Conservation (phyloP, 2,113 vertebrate genomes). For the Salvelinus fontinalis region DNA sequence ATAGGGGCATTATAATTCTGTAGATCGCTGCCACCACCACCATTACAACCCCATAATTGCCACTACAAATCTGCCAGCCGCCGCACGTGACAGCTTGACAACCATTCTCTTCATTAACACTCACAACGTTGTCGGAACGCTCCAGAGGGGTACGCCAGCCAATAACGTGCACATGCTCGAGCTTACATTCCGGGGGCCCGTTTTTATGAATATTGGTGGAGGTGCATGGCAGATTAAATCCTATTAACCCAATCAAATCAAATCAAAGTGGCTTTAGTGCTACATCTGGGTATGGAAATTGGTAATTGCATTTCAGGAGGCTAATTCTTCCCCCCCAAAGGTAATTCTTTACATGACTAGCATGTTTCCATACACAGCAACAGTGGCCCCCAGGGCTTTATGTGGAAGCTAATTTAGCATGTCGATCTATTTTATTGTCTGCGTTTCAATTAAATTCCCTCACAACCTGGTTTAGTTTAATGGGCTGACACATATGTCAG, state of each 20-base stretch:
- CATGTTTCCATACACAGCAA: slow-evolving; percentile 39
- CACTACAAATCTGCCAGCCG: neutral
- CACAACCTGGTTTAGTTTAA: slow-evolving; percentile 56
- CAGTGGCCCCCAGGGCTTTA: slow-evolving; percentile 29
- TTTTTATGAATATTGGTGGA: slow-evolving; percentile 46
- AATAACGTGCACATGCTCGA: slow-evolving; percentile 34
- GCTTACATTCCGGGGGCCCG: slow-evolving; percentile 13
- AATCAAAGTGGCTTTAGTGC: slow-evolving; percentile 50
- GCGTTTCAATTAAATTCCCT: slow-evolving; percentile 63
- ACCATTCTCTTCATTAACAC: slow-evolving; percentile 55
- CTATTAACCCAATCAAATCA: slow-evolving; percentile 72
- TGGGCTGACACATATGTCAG: slow-evolving; percentile 46
- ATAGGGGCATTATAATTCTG: slow-evolving; percentile 50
- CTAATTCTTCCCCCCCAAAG: slow-evolving; percentile 61
- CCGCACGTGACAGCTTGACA: slow-evolving; percentile 44
- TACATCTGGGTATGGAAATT: slow-evolving; percentile 70
- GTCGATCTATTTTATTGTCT: slow-evolving; percentile 49
- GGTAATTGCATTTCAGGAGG: slow-evolving; percentile 46
- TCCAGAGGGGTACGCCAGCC: slow-evolving; percentile 10
- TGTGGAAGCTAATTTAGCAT: slow-evolving; percentile 53
- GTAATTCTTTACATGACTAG: slow-evolving; percentile 65
- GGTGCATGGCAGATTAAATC: slow-evolving; percentile 55
- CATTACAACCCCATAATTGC: slow-evolving; percentile 52
- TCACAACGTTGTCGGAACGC: slow-evolving; percentile 14
- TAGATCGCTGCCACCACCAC: slow-evolving; percentile 23